Evolutionary conservation across 2,888 invertebrate species (phyloP).

Genomic region (Carabus problematicus): DNA sequence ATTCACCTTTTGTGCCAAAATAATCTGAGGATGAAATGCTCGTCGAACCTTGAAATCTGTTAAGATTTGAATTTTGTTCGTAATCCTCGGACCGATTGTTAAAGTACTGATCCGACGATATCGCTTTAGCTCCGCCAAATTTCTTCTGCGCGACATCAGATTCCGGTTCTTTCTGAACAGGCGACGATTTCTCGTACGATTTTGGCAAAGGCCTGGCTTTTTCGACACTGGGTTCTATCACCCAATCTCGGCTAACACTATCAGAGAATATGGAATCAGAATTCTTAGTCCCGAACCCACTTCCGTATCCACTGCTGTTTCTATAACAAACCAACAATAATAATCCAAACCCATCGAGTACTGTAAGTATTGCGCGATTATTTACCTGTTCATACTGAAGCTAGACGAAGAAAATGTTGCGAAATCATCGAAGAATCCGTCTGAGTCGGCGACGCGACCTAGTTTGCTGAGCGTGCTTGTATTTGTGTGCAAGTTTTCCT

Average conservation of each 20-base stretch:
- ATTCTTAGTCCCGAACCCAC: slow-evolving; percentile 23
- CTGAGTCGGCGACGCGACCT: slow-evolving; percentile 55
- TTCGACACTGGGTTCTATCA: slow-evolving; percentile 21
- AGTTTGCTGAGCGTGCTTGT: slow-evolving; percentile 58
- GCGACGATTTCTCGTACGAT: slow-evolving; percentile 30
- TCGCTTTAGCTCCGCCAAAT: slow-evolving; percentile 96
- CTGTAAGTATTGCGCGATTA: not conserved
- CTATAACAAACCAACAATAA: slow-evolving; percentile 17
- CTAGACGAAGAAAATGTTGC: slow-evolving; percentile 60
- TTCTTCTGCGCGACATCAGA: slow-evolving; percentile 90
- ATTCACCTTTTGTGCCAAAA: slow-evolving; percentile 65
- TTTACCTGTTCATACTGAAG: slow-evolving; percentile 68
- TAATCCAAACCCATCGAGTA: not conserved
- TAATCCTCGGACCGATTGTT: slow-evolving; percentile 72
- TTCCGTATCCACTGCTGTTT: slow-evolving; percentile 37
- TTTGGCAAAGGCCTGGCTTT: slow-evolving; percentile 32
- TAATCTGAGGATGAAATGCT: slow-evolving; percentile 97
- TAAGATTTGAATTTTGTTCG: slow-evolving; percentile 66
- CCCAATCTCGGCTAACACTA: slow-evolving; percentile 26
- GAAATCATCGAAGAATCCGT: slow-evolving; percentile 64
- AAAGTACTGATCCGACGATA: slow-evolving; percentile 97
- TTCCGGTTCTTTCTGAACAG: slow-evolving; percentile 46
- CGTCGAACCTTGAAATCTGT: slow-evolving; percentile 88
- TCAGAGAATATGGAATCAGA: slow-evolving; percentile 37
- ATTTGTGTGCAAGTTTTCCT: slow-evolving; percentile 69